phyloP scores from a whole-genome alignment of 1,140 invertebrate species.

The Penaeus indicus region DNA sequence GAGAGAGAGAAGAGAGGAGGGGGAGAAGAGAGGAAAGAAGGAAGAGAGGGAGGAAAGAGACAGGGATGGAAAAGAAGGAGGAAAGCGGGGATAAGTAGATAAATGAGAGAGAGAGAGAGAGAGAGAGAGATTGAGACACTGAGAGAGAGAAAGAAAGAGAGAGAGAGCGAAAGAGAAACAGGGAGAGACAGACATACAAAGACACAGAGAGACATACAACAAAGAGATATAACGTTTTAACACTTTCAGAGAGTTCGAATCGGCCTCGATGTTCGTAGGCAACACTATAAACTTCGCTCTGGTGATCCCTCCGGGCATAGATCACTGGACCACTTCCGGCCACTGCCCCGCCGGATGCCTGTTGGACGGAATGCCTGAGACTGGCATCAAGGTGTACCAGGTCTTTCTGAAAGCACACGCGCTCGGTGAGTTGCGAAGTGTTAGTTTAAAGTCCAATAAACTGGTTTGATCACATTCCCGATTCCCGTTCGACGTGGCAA shows the following conservation, averaged over 20 bases:
- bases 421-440: conserved; percentile 77
- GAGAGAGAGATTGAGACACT: too few species aligned
- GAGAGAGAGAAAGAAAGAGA: too few species aligned
- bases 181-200: too few species aligned
- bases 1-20: too few species aligned
- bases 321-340: conserved; percentile 12
- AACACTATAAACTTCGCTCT: not conserved
- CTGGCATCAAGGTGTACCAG: not conserved
- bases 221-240: not conserved
- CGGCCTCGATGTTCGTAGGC: not conserved
- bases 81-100: too few species aligned
- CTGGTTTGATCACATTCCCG: conserved; percentile 71
- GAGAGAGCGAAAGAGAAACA: too few species aligned
- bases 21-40: too few species aligned
- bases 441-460: conserved; percentile 78
- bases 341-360: conserved; percentile 1
- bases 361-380: not conserved
- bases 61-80: too few species aligned
- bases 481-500: too few species aligned
- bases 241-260: conserved; percentile 4
- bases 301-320: not conserved
- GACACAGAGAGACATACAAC: not conserved
- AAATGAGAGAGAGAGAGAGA: too few species aligned
- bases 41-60: too few species aligned
- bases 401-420: not conserved